Percentiles rank a stretch among this genome's conserved stretches.
phyloP scores from a whole-genome alignment of 2,888 invertebrate genomes.

The Matsumyia berberina region DNA sequence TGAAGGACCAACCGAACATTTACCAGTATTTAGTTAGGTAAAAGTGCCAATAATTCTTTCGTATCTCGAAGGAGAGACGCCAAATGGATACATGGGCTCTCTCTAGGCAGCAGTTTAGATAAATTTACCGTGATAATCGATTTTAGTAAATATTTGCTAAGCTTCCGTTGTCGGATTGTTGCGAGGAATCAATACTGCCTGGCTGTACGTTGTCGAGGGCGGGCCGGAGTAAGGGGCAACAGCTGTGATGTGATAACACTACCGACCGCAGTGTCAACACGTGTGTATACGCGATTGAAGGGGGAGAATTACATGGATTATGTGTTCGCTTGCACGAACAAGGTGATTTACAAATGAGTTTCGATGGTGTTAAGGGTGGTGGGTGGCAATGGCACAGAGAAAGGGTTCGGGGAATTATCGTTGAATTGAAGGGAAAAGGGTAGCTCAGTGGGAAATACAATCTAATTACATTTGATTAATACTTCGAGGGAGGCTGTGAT shows the following conservation, averaged over 20 bases:
- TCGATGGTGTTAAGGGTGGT: neutral
- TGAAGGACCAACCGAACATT: conserved; percentile 46
- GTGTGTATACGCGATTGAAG: conserved; percentile 40
- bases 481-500: neutral
- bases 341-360: conserved; percentile 58
- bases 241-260: conserved; percentile 28
- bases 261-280: conserved; percentile 58
- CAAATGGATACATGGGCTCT: conserved; percentile 16
- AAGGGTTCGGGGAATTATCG: neutral
- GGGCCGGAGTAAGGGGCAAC: neutral
- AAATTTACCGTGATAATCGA: conserved; percentile 73
- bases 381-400: neutral
- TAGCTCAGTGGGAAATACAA: conserved; percentile 5
- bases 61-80: conserved; percentile 24
- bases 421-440: neutral
- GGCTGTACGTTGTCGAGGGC: conserved; percentile 17
- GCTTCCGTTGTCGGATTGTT: conserved; percentile 14
- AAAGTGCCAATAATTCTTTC: conserved; percentile 56
- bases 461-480: conserved; percentile 28
- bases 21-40: conserved; percentile 34
- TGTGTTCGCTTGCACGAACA: conserved; percentile 47
- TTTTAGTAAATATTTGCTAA: conserved; percentile 63
- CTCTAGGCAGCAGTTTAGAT: conserved; percentile 62
- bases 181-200: conserved; percentile 15
- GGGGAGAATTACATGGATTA: conserved; percentile 52